Evolutionary conservation across 2,888 invertebrate genomes (phyloP).

Genomic region (Pachycephus smyrnensis): DNA sequence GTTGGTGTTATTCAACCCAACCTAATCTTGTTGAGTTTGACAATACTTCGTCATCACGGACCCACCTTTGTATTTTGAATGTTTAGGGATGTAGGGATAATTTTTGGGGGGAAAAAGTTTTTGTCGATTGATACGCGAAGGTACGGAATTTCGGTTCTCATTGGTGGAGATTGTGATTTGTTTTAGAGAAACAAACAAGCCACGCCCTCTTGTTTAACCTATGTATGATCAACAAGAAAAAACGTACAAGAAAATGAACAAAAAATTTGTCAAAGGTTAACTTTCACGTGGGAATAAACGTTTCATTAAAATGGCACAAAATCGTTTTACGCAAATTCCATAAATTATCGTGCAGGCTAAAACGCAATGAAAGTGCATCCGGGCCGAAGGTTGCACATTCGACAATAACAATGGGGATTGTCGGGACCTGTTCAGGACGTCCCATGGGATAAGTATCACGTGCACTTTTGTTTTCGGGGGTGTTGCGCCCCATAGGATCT

Average conservation of each 20-base stretch:
- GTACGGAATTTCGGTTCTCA: neutral
- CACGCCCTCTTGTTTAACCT: neutral
- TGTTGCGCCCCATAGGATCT: slow-evolving; percentile 31
- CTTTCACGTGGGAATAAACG: no score
- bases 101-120: no score
- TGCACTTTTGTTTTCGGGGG: slow-evolving; percentile 51
- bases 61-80: no score
- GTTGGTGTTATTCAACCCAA: no score
- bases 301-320: no score
- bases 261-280: no score
- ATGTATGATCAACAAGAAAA: neutral
- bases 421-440: neutral
- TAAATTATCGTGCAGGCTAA: neutral
- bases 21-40: no score
- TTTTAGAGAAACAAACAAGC: neutral
- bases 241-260: no score
- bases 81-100: no score
- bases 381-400: neutral
- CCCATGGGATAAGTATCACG: slow-evolving; percentile 32
- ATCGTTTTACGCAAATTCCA: no score
- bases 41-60: no score
- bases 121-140: no score
- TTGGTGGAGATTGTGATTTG: neutral
- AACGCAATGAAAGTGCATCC: neutral
- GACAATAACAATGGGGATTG: neutral